Percentiles rank a stretch among this genome's conserved stretches.
Evolutionary conservation across 2,888 invertebrate species (phyloP).

Genomic region (Metalampra italica): DNA sequence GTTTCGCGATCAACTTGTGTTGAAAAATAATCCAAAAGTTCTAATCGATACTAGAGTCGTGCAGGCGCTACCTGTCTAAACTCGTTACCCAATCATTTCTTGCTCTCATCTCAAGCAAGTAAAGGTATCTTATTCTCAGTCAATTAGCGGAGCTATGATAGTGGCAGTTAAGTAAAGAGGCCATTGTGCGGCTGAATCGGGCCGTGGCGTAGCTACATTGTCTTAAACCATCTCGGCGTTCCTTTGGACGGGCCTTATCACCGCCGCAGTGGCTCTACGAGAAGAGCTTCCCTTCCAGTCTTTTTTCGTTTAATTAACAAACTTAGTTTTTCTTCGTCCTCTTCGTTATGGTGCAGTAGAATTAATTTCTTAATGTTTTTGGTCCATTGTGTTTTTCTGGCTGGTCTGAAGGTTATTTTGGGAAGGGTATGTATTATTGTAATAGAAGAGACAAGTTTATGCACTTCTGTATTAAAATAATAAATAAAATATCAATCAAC

Average conservation of each 20-base stretch:
- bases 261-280: constrained; percentile 15
- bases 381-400: neutral
- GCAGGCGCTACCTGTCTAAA: no score
- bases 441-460: no score
- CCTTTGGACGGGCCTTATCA: constrained; percentile 19
- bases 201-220: constrained; percentile 11
- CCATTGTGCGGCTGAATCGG: constrained; percentile 21
- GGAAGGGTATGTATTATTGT: neutral
- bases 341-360: constrained; percentile 24
- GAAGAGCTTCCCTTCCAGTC: constrained; percentile 15
- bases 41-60: no score
- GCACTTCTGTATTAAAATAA: no score
- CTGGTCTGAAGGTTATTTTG: neutral
- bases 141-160: constrained; percentile 18
- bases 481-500: no score
- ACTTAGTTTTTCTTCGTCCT: constrained; percentile 33
- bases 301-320: constrained; percentile 44
- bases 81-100: neutral
- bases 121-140: neutral
- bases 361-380: constrained; percentile 17
- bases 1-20: no score
- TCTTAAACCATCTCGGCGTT: constrained; percentile 19
- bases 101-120: neutral
- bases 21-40: no score
- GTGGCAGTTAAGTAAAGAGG: constrained; percentile 20